phyloP scores from a whole-genome alignment of 2,888 invertebrate species.

The Yponomeuta malinellus region DNA sequence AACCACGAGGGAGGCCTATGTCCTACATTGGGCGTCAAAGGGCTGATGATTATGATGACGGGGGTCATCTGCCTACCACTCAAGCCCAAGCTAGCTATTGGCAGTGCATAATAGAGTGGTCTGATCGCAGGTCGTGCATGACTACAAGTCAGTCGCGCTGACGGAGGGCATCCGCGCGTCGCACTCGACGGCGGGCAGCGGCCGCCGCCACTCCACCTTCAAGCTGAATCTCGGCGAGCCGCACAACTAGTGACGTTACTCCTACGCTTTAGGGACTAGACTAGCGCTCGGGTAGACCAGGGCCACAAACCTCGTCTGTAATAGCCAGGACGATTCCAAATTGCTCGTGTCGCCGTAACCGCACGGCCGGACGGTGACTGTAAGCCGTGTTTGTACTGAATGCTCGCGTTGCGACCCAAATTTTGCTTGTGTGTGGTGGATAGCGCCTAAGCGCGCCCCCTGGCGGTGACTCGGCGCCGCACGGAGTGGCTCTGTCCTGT shows the following conservation, averaged over 20 bases:
- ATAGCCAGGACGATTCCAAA: background rate
- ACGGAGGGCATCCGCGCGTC: slow-evolving; percentile 36
- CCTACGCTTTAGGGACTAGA: background rate
- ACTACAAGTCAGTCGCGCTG: background rate
- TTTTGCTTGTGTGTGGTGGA: background rate
- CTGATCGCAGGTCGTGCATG: background rate
- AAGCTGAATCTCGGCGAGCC: slow-evolving; percentile 33
- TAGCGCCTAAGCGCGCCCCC: background rate
- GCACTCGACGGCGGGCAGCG: slow-evolving; percentile 46
- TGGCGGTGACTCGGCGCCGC: background rate
- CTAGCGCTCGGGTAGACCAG: background rate
- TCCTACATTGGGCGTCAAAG: too few relatives aligned
- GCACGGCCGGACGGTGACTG: background rate
- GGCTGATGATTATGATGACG: too few relatives aligned
- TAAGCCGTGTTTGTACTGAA: background rate
- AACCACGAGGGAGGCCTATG: too few relatives aligned
- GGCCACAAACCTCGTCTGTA: background rate
- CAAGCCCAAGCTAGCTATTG: too few relatives aligned
- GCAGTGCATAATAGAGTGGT: background rate
- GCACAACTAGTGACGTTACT: slow-evolving; percentile 11
- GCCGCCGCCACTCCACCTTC: slow-evolving; percentile 41
- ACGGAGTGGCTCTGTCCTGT: background rate
- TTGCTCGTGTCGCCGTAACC: background rate
- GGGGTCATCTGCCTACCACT: too few relatives aligned
- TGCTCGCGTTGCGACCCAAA: background rate